Evolutionary conservation across 2,113 vertebrate genomes (phyloP).

Genomic region (Tragelaphus buxtoni): DNA sequence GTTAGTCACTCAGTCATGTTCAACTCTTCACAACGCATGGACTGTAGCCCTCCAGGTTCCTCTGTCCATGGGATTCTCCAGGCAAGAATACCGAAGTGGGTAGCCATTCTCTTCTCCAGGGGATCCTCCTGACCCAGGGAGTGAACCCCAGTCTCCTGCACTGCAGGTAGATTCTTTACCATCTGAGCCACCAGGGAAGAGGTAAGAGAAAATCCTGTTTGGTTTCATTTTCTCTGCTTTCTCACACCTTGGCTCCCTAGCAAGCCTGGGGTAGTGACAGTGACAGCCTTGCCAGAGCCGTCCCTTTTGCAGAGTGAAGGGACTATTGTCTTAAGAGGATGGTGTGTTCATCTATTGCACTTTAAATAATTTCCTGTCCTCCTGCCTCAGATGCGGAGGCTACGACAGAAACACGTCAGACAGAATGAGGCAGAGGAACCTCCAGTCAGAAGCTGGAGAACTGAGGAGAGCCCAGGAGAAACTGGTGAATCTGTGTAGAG

Average conservation of each 20-base stretch:
- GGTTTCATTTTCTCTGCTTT: not conserved
- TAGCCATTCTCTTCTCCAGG: not conserved
- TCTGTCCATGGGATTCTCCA: not conserved
- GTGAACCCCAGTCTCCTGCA: not conserved
- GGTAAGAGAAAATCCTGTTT: rapidly evolving
- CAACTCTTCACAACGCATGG: not conserved
- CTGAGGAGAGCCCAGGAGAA: not conserved
- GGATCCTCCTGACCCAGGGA: not conserved
- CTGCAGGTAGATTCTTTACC: not conserved
- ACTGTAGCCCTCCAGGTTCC: not conserved
- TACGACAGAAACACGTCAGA: not conserved
- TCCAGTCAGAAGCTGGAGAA: not conserved
- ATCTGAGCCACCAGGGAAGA: not conserved
- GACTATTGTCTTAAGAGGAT: not conserved
- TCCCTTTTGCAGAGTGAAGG: not conserved
- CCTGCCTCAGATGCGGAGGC: not conserved
- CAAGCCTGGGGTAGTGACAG: too few relatives aligned
- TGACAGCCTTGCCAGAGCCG: rapidly evolving
- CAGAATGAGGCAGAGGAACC: not conserved
- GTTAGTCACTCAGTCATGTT: not conserved
- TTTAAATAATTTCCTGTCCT: not conserved
- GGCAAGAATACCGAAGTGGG: not conserved
- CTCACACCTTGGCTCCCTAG: too few relatives aligned
- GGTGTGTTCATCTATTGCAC: not conserved
- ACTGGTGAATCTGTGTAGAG: not conserved